A percentile compares a stretch with the other conserved stretches of the same genome.
Conservation (phyloP, 2,797 vertebrate species). For the Zenarchopterus dispar region DNA sequence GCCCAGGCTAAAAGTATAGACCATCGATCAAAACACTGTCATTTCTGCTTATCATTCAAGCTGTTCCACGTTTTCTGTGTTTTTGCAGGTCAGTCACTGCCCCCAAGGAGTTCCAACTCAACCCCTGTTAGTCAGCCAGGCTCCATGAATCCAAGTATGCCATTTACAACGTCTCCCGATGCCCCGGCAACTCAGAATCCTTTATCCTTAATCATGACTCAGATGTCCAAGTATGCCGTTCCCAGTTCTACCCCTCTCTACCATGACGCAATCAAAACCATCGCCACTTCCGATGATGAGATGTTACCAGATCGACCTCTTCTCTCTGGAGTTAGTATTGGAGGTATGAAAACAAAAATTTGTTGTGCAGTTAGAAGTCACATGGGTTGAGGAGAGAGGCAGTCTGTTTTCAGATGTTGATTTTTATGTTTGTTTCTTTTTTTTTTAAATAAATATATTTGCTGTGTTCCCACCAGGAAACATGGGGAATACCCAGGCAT, state of each 20-base stretch:
- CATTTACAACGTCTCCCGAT: conserved; percentile 91
- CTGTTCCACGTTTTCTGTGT: conserved; percentile 22
- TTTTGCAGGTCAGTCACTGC: conserved; percentile 79
- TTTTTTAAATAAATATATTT: not conserved
- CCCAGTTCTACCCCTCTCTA: conserved; percentile 97
- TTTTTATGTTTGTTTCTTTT: not conserved
- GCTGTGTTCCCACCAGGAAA: conserved; percentile 76
- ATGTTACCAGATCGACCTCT: conserved; percentile 92
- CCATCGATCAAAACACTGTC: not conserved
- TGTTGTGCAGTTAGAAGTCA: no score
- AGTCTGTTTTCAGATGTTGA: not conserved
- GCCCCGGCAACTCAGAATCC: conserved; percentile 92
- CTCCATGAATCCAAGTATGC: conserved; percentile 88
- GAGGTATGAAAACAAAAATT: conserved; percentile 78
- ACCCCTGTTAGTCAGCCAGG: conserved; percentile 88
- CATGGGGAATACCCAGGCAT: conserved; percentile 83
- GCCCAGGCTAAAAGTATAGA: not conserved
- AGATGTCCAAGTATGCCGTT: conserved; percentile 99
- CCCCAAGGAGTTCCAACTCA: conserved; percentile 88
- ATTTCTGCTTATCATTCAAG: not conserved
- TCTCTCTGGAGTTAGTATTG: conserved; percentile 88
- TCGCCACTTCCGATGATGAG: conserved; percentile 97
- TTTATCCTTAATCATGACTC: conserved; percentile 97
- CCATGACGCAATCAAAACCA: conserved; percentile 99
- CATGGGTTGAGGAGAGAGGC: not conserved